Base-by-base conservation (phyloP, 2,797 vertebrate species). In the Ceryle rudis region DNA sequence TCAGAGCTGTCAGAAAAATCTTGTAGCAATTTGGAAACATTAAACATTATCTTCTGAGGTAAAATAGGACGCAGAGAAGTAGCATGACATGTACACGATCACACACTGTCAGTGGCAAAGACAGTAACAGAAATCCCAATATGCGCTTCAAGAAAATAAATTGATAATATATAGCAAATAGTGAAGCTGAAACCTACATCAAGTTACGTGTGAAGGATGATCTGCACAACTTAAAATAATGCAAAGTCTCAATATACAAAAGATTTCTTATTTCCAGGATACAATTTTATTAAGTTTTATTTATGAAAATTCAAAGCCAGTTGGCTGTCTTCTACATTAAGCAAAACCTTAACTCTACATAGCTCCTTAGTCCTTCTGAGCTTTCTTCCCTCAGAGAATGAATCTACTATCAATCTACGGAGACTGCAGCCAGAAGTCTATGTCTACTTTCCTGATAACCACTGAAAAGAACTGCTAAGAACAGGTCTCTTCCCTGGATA, bases 391-490 rank as follows among this genome's bases (percentile, higher is more conserved):
- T 49, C 61, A 14, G 11, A n/a, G 26, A 7, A 79, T 6, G 18
- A 11, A 4, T 35, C 37, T 65, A 26, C 11, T 16, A 1, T 2
- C 18, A 3, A 0, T 1, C 33, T 3, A 0, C 2, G 9, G 28
- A 64, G n/a, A 11, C 22, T 37, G 39, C 57, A 78, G 54, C 25
- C 80, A 72, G 47, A 47, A 33, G 14, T 2, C 57, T 29, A 6
- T 6, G 39, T 9, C 35, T 44, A 47, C 33, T 35, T 1, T 16
- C 44, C 8, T 13, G 13, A 58, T 28, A 75, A 42, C 39, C 31
- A 42, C 52, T 26, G 28, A 19, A 49, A 91, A 89, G 35, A 89
- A 44, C 15, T 9, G 29, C 15, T 19, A 44, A 39, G 28, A 11
- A 33, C 17, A 51, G 26, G 18, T 61, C 64, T 62, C 60, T 42